Base-by-base conservation (phyloP, 2,888 invertebrate species). In the Heliconius erato region DNA sequence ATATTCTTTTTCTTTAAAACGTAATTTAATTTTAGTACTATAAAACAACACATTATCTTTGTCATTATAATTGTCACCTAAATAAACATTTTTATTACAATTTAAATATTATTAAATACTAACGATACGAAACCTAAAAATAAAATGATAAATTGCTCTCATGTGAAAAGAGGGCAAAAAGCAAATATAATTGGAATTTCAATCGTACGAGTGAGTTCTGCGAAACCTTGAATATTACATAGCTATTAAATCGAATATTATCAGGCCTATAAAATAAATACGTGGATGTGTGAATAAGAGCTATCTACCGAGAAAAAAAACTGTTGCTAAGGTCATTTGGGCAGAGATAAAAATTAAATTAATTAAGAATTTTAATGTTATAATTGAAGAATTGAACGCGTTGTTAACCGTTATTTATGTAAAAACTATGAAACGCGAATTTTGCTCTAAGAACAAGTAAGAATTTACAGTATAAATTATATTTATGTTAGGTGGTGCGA, bases 401-500 rank as follows among this genome's bases (percentile, higher is more conserved):
- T 63, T 76, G 3, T 32, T 69, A 16, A n/a, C 59, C 69, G 76
- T 78, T 82, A 68, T 82, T 82, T 79, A 74, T 82, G 71, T 76
- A 72, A 83, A 84, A 65, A 80, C 65, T 54, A 67, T 71, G 82
- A 80, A 79, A 72, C 69, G 83, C 80, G 80, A 83, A 82, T 67
- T 54, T 65, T 63, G 35, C 28, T 80, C 69, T 77, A 71, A 79
- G 76, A 84, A 80, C 83, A 82, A 80, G 81, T 63, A 74, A 79
- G 85, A 85, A 86, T 86, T 23, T 14, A 40, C 40, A 85, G 83
- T 85, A 84, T 84, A 80, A 82, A 54, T 54, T 6, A 23, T 54
- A 54, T 54, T 85, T 85, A 88, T 87, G 12, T 78, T 74, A 89
- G 89, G 91, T 93, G 93, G 92, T 90, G 88, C 88, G 92, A 93